Percentiles rank a stretch among this genome's conserved stretches.
These are phyloP conservation scores for Agrotis clavis DNA, from an alignment of 2,888 invertebrate genomes.

Conservation along the genomic window DNA sequence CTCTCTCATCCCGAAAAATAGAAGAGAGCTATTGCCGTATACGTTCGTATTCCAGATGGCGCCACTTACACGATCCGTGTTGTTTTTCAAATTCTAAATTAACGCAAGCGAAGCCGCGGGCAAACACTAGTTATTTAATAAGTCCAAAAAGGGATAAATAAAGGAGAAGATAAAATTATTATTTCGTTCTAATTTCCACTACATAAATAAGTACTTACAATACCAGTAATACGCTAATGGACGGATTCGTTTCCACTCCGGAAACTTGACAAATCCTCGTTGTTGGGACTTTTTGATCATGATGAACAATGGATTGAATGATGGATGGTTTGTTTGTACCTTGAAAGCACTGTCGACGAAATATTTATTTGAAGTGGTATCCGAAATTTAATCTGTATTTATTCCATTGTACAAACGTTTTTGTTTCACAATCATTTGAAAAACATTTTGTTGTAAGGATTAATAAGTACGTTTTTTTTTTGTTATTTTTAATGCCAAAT, in stretches of 20 bases:
- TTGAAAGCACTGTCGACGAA: not conserved
- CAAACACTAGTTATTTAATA: no score
- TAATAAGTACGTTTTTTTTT: not conserved
- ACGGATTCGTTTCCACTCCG: not conserved
- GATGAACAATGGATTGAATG: not conserved
- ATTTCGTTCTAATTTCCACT: no score
- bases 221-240: not conserved
- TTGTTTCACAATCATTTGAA: not conserved
- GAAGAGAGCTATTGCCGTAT: no score
- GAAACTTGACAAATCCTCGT: not conserved
- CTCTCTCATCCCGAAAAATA: no score
- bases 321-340: not conserved
- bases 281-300: not conserved
- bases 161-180: no score
- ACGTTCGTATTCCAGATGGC: no score
- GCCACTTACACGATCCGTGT: no score
- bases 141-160: no score
- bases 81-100: no score
- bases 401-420: not conserved
- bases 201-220: not conserved
- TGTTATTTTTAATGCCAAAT: no score
- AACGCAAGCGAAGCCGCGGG: no score
- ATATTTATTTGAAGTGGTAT: not conserved
- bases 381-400: not conserved
- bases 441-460: not conserved